Conservation (phyloP, 2,797 vertebrate genomes). For the Spheniscus humboldti region DNA sequence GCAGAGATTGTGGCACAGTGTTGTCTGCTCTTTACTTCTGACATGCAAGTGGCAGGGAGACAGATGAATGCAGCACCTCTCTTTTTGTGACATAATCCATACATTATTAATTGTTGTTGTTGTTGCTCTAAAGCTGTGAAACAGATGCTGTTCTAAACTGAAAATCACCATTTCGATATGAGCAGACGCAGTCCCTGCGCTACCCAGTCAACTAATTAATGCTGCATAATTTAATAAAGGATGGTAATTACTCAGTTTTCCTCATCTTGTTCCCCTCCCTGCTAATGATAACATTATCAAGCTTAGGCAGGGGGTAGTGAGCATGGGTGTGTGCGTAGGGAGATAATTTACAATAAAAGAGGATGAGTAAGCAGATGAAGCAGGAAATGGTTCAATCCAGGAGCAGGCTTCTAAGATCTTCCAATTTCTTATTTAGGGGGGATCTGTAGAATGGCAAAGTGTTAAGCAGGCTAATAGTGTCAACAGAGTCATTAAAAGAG, state of each 20-base stretch:
- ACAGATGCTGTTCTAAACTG: slow-evolving; percentile 37
- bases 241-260: slow-evolving; percentile 38
- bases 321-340: neutral
- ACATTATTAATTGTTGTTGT: slow-evolving; percentile 55
- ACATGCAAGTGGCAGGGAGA: slow-evolving; percentile 13
- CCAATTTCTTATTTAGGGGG: neutral
- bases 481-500: neutral
- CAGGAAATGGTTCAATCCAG: neutral
- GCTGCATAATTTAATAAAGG: slow-evolving; percentile 65
- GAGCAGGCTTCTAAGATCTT: neutral
- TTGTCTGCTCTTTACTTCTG: slow-evolving; percentile 6
- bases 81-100: slow-evolving; percentile 38
- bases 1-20: neutral
- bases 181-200: slow-evolving; percentile 25
- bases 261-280: neutral
- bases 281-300: slow-evolving; percentile 25
- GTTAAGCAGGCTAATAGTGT: neutral
- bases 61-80: slow-evolving; percentile 23
- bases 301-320: neutral
- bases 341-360: slow-evolving; percentile 9
- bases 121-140: slow-evolving; percentile 37
- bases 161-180: slow-evolving; percentile 25
- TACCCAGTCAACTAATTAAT: slow-evolving; percentile 56
- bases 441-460: neutral
- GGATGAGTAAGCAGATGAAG: slow-evolving; percentile 31